Evolutionary conservation across 2,888 invertebrate species (phyloP), one percentile per base, ranked within the genome.

Genomic region (Netelia melanura): DNA sequence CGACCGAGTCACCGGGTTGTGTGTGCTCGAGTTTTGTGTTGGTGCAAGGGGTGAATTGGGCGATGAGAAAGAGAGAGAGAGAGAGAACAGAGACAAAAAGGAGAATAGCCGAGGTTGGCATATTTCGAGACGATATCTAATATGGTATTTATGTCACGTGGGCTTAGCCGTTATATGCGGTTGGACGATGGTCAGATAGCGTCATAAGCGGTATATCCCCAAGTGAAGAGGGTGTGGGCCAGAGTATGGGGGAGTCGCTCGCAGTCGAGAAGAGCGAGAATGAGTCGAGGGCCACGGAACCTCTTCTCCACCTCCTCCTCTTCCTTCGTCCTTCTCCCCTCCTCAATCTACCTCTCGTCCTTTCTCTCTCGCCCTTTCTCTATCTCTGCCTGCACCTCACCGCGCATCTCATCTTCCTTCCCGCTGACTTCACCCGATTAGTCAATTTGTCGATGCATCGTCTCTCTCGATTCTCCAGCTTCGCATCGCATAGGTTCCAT

Each of bases 391-490:
- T 68, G 71, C 64, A 58, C 74, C 80, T 70, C 81, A 72, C 56
- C 67, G 78, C 77, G 80, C 86, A 78, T 87, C 86, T 84, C 79
- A 71, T 82, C 76, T 82, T 85, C 75, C 81, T 86, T 87, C 85
- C 86, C 81, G 83, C 77, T 79, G 87, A 87, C 87, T 87, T 87
- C 85, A 87, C 87, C 86, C 87, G 87, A 87, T 87, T 87, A 87
- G 87, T 86, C 87, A 87, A 87, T 87, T 87, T 87, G 87, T 87
- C 87, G 86, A 85, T 87, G 75, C 76, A 65, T 72, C 76, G 81
- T 77, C 75, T 81, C 71, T 74, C 84, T 86, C 80, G 72, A 83
- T 84, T 79, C 83, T 65, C 52, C 54, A 64, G 64, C 54, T 30
- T 61, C 81, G 56, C 71, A 62, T 70, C 75, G 56, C 23, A 65